phyloP scores from a whole-genome alignment of 2,888 invertebrate species.

The Folsomia manolachei region DNA sequence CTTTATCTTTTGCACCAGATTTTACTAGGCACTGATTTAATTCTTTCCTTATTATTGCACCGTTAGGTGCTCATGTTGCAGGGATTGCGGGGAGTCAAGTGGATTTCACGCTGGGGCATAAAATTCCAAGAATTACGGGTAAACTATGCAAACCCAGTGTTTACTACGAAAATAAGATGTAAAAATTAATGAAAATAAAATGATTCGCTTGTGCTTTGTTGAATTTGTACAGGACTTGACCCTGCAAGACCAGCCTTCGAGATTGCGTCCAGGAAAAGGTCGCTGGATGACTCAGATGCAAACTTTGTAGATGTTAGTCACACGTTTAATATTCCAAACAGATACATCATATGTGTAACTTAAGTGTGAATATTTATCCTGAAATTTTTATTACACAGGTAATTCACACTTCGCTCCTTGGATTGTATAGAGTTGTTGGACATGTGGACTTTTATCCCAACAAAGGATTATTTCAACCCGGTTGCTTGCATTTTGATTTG shows the following conservation, averaged over 20 bases:
- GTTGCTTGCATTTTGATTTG: slow-evolving; percentile 25
- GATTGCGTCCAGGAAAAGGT: slow-evolving; percentile 55
- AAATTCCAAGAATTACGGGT: slow-evolving; percentile 4
- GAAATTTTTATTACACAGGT: no score
- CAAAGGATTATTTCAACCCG: slow-evolving; percentile 31
- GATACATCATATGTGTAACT: no score
- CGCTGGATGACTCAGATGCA: slow-evolving; percentile 65
- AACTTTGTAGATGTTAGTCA: slow-evolving; percentile 65
- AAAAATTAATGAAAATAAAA: background rate
- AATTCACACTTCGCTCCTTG: slow-evolving; percentile 16
- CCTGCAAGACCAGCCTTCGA: slow-evolving; percentile 67
- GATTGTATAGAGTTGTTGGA: slow-evolving; percentile 29
- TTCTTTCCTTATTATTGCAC: no score
- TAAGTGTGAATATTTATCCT: no score
- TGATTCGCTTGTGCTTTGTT: background rate
- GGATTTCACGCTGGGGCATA: background rate
- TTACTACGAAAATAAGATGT: background rate
- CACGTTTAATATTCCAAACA: no score
- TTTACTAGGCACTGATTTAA: no score
- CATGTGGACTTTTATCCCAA: slow-evolving; percentile 40
- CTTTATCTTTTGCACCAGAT: slow-evolving; percentile 28
- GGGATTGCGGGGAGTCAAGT: slow-evolving; percentile 30
- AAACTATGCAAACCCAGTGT: background rate
- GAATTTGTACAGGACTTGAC: slow-evolving; percentile 57
- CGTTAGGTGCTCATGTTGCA: slow-evolving; percentile 22